Conservation (phyloP, 2,888 invertebrate species). For the Andrena hattorfiana region DNA sequence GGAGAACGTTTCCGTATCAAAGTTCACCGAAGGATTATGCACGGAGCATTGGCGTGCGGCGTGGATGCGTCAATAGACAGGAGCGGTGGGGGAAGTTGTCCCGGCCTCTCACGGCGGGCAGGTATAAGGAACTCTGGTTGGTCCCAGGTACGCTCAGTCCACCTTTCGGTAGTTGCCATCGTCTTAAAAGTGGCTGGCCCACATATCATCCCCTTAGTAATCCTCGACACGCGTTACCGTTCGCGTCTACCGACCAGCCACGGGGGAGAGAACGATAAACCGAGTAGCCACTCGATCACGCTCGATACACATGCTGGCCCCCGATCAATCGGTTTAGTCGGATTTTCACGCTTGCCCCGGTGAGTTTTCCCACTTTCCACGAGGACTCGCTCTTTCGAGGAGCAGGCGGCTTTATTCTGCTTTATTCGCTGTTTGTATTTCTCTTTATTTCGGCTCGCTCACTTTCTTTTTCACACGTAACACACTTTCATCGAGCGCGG, state of each 20-base stretch:
- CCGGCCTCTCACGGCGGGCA: conserved; percentile 62
- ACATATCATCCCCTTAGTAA: conserved; percentile 55
- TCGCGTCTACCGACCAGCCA: conserved; percentile 19
- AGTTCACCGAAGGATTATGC: conserved; percentile 28
- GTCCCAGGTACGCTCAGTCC: conserved; percentile 74
- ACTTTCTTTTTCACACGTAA: too few relatives aligned
- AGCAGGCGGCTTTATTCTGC: background rate
- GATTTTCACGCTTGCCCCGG: background rate
- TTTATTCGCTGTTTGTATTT: background rate
- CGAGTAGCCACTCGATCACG: background rate
- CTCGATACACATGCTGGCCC: background rate
- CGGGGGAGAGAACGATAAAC: background rate
- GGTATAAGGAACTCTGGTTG: conserved; percentile 77
- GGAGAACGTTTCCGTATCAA: conserved; percentile 15
- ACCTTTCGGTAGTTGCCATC: conserved; percentile 71
- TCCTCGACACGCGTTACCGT: conserved; percentile 39
- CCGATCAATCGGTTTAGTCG: background rate
- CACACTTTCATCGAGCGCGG: background rate
- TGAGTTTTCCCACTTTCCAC: conserved; percentile 15
- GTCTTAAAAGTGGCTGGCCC: conserved; percentile 46
- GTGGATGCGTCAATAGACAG: conserved; percentile 31
- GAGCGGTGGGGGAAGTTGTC: conserved; percentile 50
- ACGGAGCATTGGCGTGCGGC: background rate
- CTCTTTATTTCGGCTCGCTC: too few relatives aligned
- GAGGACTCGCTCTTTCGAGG: background rate